Percentiles rank a stretch among this genome's conserved stretches.
Evolutionary conservation across 1,140 invertebrate genomes (phyloP).

Genomic region (Cardiocondyla obscurior): DNA sequence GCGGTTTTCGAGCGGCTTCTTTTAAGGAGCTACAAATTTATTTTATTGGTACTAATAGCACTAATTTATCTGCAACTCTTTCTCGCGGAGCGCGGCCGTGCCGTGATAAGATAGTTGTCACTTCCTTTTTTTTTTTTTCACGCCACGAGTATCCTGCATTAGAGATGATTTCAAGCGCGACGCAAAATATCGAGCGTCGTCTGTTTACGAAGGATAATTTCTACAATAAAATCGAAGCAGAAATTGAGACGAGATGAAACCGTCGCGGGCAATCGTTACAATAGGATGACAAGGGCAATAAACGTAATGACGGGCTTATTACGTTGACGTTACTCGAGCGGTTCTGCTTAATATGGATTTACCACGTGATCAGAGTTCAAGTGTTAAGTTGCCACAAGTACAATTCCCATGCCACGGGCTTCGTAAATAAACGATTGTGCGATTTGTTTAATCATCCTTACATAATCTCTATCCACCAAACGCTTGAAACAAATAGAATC

Average conservation of each 20-base stretch:
- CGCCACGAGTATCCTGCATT: neutral
- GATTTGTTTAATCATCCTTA: neutral
- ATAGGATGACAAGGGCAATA: conserved; percentile 70
- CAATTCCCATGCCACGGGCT: conserved; percentile 36
- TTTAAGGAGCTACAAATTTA: neutral
- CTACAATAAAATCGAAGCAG: conserved; percentile 24
- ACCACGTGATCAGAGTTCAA: conserved; percentile 73
- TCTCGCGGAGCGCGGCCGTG: neutral
- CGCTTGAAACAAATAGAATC: neutral
- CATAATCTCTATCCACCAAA: neutral
- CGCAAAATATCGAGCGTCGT: neutral
- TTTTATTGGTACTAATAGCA: neutral
- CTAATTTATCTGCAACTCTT: neutral
- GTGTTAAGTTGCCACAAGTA: conserved; percentile 75
- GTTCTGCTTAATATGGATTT: conserved; percentile 55
- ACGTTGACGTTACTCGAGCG: conserved; percentile 59
- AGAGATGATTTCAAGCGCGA: conserved; percentile 21
- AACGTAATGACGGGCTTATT: conserved; percentile 70
- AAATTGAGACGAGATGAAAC: conserved; percentile 42
- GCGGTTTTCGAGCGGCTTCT: neutral
- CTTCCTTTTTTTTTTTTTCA: conserved; percentile 47
- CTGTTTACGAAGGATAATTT: neutral
- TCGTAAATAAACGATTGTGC: too few relatives aligned
- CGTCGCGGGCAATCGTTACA: conserved; percentile 52
- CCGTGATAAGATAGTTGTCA: conserved; percentile 64